Percentiles rank a stretch among this genome's conserved stretches.
phyloP scores from a whole-genome alignment of 2,888 invertebrate species.

The Pandemis heparana region DNA sequence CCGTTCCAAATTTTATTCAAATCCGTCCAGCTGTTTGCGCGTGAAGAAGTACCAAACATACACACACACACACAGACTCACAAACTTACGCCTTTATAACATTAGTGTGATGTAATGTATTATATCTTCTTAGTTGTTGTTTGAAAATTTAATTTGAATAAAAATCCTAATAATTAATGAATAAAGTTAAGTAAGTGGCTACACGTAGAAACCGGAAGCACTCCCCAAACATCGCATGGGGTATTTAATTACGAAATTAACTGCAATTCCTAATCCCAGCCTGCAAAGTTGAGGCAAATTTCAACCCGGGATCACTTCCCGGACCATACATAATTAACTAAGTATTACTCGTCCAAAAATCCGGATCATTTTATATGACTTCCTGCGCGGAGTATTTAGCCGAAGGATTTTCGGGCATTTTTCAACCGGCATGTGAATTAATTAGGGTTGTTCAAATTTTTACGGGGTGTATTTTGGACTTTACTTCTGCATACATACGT shows the following conservation, averaged over 20 bases:
- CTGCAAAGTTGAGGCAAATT: neutral
- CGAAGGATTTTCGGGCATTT: conserved; percentile 12
- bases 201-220: too few relatives aligned
- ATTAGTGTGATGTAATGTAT: too few relatives aligned
- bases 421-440: conserved; percentile 1
- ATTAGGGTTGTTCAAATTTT: conserved; percentile 8
- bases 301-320: neutral
- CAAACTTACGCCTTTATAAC: too few relatives aligned
- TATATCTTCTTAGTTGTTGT: too few relatives aligned
- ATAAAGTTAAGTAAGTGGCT: too few relatives aligned
- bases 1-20: too few relatives aligned
- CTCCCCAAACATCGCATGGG: neutral
- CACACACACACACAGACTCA: too few relatives aligned
- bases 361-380: conserved; percentile 23
- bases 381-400: conserved; percentile 6
- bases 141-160: too few relatives aligned
- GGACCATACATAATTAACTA: conserved; percentile 29
- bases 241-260: neutral
- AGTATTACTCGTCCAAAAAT: conserved; percentile 11
- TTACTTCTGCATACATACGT: neutral
- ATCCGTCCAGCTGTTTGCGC: too few relatives aligned
- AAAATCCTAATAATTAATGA: too few relatives aligned
- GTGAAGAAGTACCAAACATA: too few relatives aligned
- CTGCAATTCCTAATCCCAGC: conserved; percentile 1
- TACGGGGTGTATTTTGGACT: neutral